Conservation (phyloP, 2,888 invertebrate genomes). For the Nebria salina region DNA sequence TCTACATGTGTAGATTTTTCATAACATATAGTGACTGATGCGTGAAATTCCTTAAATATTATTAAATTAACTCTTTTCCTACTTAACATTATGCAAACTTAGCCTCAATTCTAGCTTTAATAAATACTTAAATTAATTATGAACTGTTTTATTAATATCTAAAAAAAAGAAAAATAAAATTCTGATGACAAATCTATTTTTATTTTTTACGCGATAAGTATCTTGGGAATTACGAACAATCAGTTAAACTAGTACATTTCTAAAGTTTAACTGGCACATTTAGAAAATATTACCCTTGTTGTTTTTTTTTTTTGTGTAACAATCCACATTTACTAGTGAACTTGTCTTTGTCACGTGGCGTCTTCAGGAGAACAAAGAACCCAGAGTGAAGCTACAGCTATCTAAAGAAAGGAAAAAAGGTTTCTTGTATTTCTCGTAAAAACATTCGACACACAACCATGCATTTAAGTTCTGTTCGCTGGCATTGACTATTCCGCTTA, state of each 20-base stretch:
- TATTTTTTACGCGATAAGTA: too few species aligned
- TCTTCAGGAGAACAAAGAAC: background rate
- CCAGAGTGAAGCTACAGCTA: background rate
- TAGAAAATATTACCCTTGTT: too few species aligned
- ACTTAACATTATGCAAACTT: background rate
- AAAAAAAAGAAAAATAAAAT: too few species aligned
- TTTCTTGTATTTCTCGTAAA: background rate
- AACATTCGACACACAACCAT: background rate
- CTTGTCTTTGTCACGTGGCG: background rate
- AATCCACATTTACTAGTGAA: background rate
- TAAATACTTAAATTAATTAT: background rate
- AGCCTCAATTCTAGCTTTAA: background rate
- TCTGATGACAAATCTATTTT: too few species aligned
- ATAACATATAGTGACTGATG: constrained; percentile 1
- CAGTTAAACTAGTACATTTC: too few species aligned
- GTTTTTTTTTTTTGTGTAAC: background rate
- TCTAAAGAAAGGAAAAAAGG: background rate
- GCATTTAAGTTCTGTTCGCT: background rate
- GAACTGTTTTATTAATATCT: too few species aligned
- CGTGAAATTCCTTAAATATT: background rate
- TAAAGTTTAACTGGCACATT: too few species aligned
- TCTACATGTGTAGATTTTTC: background rate
- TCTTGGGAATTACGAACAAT: too few species aligned
- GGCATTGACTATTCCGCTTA: background rate
- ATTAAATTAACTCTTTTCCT: background rate